Percentiles rank a stretch among this genome's conserved stretches.
Evolutionary conservation across 2,888 invertebrate genomes (phyloP).

Genomic region (Orthosia incerta): DNA sequence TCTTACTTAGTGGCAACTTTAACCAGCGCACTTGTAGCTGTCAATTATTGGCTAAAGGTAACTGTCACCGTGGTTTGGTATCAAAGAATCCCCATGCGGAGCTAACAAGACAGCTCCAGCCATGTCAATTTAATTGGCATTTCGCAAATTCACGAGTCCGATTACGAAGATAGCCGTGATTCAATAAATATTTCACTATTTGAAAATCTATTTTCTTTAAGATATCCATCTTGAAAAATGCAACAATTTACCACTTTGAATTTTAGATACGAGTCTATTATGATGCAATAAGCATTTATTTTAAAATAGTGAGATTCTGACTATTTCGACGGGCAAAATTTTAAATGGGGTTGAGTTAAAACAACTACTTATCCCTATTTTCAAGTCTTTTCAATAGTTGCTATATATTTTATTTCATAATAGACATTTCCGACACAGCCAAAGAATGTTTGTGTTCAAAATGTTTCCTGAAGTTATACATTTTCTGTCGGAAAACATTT

Average conservation of each 20-base stretch:
- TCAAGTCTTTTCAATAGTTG: too few species aligned
- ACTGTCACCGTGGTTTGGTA: not conserved
- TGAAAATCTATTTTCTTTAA: too few species aligned
- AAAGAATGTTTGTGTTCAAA: not conserved
- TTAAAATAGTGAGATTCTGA: not conserved
- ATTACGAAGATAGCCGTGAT: not conserved
- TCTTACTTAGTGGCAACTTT: not conserved
- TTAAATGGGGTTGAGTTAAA: too few species aligned
- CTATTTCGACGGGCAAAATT: too few species aligned
- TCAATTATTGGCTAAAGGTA: constrained; percentile 20
- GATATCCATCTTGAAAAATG: too few species aligned
- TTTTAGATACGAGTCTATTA: too few species aligned
- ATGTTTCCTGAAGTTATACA: not conserved
- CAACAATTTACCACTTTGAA: too few species aligned
- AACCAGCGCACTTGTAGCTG: not conserved
- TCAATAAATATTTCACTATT: too few species aligned
- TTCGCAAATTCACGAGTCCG: constrained; percentile 1
- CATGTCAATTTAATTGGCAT: constrained; percentile 21
- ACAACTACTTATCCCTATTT: too few species aligned
- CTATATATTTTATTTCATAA: not conserved
- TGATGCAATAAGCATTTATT: not conserved
- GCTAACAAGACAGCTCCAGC: constrained; percentile 18
- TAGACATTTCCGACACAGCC: not conserved
- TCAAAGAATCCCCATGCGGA: not conserved
- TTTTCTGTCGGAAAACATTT: constrained; percentile 2